Percentiles rank a stretch among this genome's conserved stretches.
phyloP scores from a whole-genome alignment of 2,113 vertebrate species.

The Balaenoptera acutorostrata region DNA sequence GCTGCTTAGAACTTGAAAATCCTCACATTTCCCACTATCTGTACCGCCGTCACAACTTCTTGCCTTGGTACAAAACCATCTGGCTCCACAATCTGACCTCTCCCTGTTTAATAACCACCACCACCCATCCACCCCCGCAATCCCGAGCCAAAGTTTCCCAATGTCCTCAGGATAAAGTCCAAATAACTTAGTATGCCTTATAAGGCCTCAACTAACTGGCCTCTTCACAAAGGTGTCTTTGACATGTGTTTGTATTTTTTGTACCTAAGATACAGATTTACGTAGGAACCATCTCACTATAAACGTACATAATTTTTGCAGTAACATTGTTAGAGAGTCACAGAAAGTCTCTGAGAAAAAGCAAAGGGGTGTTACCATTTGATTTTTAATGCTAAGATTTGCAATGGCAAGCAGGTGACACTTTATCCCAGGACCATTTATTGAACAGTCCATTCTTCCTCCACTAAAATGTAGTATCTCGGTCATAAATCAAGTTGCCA shows the following conservation, averaged over 20 bases:
- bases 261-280: neutral
- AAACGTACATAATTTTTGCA: neutral
- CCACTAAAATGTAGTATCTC: neutral
- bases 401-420: neutral
- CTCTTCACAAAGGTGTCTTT: neutral
- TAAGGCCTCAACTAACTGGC: neutral
- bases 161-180: neutral
- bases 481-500: neutral
- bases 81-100: neutral
- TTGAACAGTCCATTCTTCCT: neutral
- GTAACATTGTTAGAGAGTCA: neutral
- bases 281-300: neutral
- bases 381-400: neutral
- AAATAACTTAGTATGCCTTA: neutral
- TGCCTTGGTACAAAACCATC: neutral
- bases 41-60: neutral
- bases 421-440: neutral
- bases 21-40: neutral
- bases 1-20: neutral
- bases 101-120: neutral
- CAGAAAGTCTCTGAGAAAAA: neutral
- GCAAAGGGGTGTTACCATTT: neutral
- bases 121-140: neutral
- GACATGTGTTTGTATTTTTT: neutral
- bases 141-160: neutral